These are phyloP conservation scores for Drosophila nigromelanica DNA, from an alignment of 1,140 invertebrate species.

Conservation along the genomic window DNA sequence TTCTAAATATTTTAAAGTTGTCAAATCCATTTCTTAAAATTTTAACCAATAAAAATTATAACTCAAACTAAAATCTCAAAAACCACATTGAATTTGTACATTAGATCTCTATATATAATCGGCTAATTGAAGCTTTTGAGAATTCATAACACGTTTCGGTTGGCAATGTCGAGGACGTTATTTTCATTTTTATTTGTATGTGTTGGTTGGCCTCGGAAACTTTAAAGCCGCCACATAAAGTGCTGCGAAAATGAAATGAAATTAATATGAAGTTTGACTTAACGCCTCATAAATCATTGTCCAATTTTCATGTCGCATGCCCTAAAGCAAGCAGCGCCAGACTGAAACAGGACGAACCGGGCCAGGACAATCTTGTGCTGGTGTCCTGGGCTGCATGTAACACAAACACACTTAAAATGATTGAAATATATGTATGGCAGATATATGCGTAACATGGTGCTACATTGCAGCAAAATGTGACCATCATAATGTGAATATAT, in stretches of 20 bases:
- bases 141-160: slow-evolving; percentile 66
- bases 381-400: slow-evolving; percentile 65
- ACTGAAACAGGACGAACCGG: slow-evolving; percentile 7
- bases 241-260: slow-evolving; percentile 71
- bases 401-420: slow-evolving; percentile 79
- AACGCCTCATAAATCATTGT: slow-evolving; percentile 82
- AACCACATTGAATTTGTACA: too few species aligned
- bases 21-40: too few species aligned
- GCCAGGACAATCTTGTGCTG: slow-evolving; percentile 46
- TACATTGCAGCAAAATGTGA: slow-evolving; percentile 46
- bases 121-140: slow-evolving; percentile 24
- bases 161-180: slow-evolving; percentile 28
- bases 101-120: too few species aligned
- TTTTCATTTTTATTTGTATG: slow-evolving; percentile 39
- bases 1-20: too few species aligned
- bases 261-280: slow-evolving; percentile 81
- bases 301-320: slow-evolving; percentile 64
- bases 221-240: slow-evolving; percentile 48
- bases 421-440: slow-evolving; percentile 74
- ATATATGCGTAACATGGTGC: slow-evolving; percentile 68
- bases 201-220: slow-evolving; percentile 38
- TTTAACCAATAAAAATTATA: too few species aligned
- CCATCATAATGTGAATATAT: slow-evolving; percentile 16
- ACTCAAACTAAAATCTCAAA: too few species aligned
- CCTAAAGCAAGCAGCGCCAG: slow-evolving; percentile 28